Conservation (phyloP, 1,140 invertebrate genomes). For the Meloidogyne floridensis region DNA sequence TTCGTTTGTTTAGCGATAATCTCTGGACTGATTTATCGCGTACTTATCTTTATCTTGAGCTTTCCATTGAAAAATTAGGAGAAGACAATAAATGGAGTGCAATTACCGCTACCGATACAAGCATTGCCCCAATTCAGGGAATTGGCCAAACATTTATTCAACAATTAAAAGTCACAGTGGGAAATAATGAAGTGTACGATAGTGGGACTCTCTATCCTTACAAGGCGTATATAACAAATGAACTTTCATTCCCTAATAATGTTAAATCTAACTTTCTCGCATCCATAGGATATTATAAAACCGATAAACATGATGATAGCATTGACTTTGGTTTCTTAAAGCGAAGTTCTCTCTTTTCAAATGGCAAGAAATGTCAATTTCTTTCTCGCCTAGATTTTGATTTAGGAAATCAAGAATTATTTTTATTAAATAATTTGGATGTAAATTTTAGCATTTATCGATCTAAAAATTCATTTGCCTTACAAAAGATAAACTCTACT, state of each 20-base stretch:
- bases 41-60: constrained; percentile 26
- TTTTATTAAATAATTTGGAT: too few relatives aligned
- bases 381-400: too few relatives aligned
- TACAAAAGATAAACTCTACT: too few relatives aligned
- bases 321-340: constrained; percentile 17
- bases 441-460: too few relatives aligned
- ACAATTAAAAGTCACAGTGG: constrained; percentile 28
- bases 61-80: constrained; percentile 18
- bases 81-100: background rate
- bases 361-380: too few relatives aligned
- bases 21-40: constrained; percentile 35
- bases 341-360: background rate
- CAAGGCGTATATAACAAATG: too few relatives aligned
- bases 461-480: too few relatives aligned
- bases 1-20: constrained; percentile 12
- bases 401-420: too few relatives aligned
- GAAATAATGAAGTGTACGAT: constrained; percentile 34
- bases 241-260: constrained; percentile 9
- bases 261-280: constrained; percentile 26
- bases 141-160: constrained; percentile 38
- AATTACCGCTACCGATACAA: background rate
- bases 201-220: too few relatives aligned
- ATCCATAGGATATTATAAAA: constrained; percentile 14
- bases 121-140: too few relatives aligned
- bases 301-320: background rate